Base-by-base conservation (phyloP, 2,113 vertebrate species). In the Odocoileus hemionus region DNA sequence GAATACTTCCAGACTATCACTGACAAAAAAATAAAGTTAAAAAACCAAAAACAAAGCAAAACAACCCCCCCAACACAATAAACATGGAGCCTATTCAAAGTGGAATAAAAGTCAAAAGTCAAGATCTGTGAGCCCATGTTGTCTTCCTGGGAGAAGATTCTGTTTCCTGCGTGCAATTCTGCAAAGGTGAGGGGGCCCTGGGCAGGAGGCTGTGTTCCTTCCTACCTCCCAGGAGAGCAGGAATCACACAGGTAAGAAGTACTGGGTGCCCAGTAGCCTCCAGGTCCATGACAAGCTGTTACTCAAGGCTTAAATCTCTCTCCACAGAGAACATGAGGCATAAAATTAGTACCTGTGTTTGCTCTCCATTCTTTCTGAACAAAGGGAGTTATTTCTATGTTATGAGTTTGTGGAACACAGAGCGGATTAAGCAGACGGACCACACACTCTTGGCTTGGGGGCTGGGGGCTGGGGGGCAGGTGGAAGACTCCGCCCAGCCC, bases 301-400 rank as follows among this genome's bases (percentile, higher is more conserved):
- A 84, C 39, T 15, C 80, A 79, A 58, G 86, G 95, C 91, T 97
- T 96, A 86, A 96, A 83, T 94, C 95, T 86, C n/a, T 96, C 47
- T 28, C 43, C 47, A 86, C 82, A 89, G 82, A 94, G 80, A 97
- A 58, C 13, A 17, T 23, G 87, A 96, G 89, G 39, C 91, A 60
- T 97, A 96, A 97, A 88, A 95, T 97, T 95, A 97, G 47, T 84
- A 97, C 76, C 91, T 87, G 84, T 86, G 64, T 97, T 97, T 97
- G 83, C 87, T 97, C 82, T 96, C 91, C 70, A 50, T 97, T 96
- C 78, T 94, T 97, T 96, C 14, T 2, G 50, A 97, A 97, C 93
- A 95, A 96, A 98, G 43, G 52, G 43, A 89, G n/a, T 50, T 92
- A 64, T 93, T 98, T 96, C 96, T 94, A 39, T n/a, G 61, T 92